A percentile compares a stretch with the other conserved stretches of the same genome.
Evolutionary conservation across 2,797 vertebrate genomes (phyloP).

Genomic region (Graptemys geographica): DNA sequence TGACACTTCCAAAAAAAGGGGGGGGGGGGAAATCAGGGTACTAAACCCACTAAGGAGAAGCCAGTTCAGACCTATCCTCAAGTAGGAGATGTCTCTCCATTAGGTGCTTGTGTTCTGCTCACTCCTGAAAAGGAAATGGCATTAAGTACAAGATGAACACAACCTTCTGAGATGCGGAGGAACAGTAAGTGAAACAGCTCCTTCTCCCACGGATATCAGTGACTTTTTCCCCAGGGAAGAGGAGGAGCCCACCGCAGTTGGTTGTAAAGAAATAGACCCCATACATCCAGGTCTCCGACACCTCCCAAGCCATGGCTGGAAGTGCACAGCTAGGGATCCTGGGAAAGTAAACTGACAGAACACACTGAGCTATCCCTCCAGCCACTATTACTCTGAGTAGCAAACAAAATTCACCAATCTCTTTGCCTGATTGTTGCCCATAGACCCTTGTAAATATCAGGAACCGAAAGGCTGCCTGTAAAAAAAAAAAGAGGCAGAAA

Average conservation of each 20-base stretch:
- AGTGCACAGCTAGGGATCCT: not conserved
- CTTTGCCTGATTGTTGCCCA: not conserved
- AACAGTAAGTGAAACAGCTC: not conserved
- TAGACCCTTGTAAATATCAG: not conserved
- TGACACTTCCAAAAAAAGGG: too few relatives aligned
- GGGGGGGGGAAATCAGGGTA: not conserved
- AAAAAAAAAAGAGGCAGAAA: not conserved
- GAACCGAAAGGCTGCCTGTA: not conserved
- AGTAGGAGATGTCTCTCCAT: not conserved
- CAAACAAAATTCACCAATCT: too few relatives aligned
- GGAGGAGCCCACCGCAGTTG: not conserved
- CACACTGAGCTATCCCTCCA: not conserved
- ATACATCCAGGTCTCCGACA: not conserved
- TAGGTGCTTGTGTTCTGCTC: not conserved
- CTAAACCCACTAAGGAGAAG: not conserved
- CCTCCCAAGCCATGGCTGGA: not conserved
- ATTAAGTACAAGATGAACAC: not conserved
- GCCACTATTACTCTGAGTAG: not conserved
- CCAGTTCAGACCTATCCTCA: not conserved
- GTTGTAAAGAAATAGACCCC: not conserved
- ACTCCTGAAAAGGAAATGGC: not conserved
- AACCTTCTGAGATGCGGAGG: not conserved
- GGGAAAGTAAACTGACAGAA: too few relatives aligned
- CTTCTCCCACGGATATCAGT: not conserved
- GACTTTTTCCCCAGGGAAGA: not conserved